Conservation (phyloP, 2,113 vertebrate species). For the Heterochromis multidens region DNA sequence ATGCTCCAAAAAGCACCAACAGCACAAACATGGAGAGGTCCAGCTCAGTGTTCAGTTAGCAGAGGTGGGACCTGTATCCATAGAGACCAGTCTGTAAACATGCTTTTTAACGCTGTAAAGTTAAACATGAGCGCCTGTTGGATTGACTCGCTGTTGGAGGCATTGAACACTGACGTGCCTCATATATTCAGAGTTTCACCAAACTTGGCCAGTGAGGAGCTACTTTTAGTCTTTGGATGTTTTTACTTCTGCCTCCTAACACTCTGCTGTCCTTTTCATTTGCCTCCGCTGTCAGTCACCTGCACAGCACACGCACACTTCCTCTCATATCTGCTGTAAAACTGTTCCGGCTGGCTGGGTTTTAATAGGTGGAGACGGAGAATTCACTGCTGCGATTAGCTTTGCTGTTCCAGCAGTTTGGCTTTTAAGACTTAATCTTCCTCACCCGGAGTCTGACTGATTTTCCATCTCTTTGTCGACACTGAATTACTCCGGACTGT, state of each 20-base stretch:
- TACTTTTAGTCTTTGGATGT: neutral
- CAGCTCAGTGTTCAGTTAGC: too few relatives aligned
- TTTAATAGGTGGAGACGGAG: conserved; percentile 21
- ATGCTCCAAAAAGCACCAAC: too few relatives aligned
- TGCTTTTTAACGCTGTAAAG: too few relatives aligned
- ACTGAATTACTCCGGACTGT: neutral
- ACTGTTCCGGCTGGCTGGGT: conserved; percentile 3
- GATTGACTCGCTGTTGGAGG: neutral
- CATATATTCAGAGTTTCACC: too few relatives aligned
- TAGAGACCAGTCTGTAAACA: too few relatives aligned
- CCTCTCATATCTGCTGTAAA: neutral
- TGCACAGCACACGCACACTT: neutral
- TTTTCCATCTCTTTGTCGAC: conserved; percentile 19
- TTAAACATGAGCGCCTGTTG: neutral
- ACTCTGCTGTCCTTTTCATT: neutral
- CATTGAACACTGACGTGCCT: neutral
- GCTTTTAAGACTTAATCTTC: conserved; percentile 49
- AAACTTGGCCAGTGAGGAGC: neutral
- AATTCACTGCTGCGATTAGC: conserved; percentile 44
- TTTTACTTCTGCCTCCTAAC: neutral
- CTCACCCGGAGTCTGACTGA: neutral
- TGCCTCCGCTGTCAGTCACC: neutral
- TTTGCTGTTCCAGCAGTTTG: conserved; percentile 50
- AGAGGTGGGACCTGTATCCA: too few relatives aligned
- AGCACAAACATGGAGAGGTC: too few relatives aligned